A percentile compares a stretch with the other conserved stretches of the same genome.
Conservation (phyloP, 2,888 invertebrate species). For the Pristionchus maxplancki region DNA sequence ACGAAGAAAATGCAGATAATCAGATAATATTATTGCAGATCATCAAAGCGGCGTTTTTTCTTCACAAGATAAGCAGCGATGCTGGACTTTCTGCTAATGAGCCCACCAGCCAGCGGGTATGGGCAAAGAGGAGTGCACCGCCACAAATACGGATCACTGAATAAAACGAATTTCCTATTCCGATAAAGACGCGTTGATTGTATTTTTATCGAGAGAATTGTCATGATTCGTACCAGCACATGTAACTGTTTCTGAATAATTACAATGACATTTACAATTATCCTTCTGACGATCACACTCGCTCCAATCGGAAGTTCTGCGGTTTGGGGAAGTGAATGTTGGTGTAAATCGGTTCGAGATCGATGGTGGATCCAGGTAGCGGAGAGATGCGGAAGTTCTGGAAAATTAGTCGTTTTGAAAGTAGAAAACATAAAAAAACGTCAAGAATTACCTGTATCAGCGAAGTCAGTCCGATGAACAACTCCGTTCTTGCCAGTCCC, state of each 20-base stretch:
- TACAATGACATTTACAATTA: too few relatives aligned
- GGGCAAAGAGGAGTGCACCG: neutral
- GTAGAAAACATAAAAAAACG: too few relatives aligned
- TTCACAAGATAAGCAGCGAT: neutral
- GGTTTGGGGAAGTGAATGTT: neutral
- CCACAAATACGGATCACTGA: neutral
- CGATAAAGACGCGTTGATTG: too few relatives aligned
- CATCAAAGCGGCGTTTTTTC: neutral
- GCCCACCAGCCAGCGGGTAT: too few relatives aligned
- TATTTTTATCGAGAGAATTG: too few relatives aligned
- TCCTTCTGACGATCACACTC: too few relatives aligned
- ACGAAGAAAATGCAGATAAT: too few relatives aligned
- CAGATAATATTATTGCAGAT: too few relatives aligned
- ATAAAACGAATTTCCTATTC: neutral
- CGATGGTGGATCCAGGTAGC: neutral
- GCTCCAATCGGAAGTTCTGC: neutral
- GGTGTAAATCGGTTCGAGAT: neutral
- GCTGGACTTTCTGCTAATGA: too few relatives aligned
- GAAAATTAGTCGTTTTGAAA: too few relatives aligned
- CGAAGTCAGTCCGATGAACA: neutral
- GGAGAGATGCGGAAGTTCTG: neutral
- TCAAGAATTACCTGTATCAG: neutral
- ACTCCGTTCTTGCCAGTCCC: neutral
- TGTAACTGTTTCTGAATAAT: neutral
- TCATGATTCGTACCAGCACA: too few relatives aligned